Evolutionary conservation across 2,113 vertebrate species (phyloP).

Genomic region (Thalassoma bifasciatum): DNA sequence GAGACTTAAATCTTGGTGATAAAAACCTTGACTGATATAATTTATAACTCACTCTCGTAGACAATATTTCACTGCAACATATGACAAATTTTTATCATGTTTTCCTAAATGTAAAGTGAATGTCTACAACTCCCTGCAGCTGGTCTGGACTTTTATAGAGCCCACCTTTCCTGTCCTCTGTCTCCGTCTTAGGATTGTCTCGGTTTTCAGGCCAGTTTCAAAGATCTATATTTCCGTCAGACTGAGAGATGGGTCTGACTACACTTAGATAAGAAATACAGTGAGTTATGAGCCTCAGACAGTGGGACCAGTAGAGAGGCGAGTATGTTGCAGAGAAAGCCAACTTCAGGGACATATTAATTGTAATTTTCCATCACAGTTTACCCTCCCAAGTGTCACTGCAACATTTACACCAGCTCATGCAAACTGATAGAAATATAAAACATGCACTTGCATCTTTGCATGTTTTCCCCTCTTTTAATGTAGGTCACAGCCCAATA

Average conservation of each 20-base stretch:
- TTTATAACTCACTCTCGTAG: neutral
- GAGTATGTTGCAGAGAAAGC: too few species aligned
- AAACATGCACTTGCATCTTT: conserved; percentile 4
- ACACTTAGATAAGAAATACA: neutral
- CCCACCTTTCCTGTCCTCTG: neutral
- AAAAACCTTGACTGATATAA: conserved; percentile 1
- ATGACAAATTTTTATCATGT: too few species aligned
- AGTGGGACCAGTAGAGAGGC: conserved; percentile 19
- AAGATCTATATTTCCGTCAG: neutral
- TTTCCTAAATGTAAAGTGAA: conserved; percentile 4
- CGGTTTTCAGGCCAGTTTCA: neutral
- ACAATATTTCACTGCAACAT: neutral
- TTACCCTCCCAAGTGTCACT: neutral
- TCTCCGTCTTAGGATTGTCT: neutral
- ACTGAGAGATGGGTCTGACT: neutral
- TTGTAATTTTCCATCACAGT: too few species aligned
- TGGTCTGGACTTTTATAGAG: neutral
- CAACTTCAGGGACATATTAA: too few species aligned
- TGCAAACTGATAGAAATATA: conserved; percentile 34
- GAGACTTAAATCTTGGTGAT: neutral
- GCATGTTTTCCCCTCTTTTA: neutral
- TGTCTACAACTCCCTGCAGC: neutral
- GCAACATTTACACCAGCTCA: conserved; percentile 25
- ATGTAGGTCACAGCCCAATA: too few species aligned
- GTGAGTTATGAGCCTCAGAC: neutral